phyloP scores from a whole-genome alignment of 2,888 invertebrate species.

The Heliconius sara region DNA sequence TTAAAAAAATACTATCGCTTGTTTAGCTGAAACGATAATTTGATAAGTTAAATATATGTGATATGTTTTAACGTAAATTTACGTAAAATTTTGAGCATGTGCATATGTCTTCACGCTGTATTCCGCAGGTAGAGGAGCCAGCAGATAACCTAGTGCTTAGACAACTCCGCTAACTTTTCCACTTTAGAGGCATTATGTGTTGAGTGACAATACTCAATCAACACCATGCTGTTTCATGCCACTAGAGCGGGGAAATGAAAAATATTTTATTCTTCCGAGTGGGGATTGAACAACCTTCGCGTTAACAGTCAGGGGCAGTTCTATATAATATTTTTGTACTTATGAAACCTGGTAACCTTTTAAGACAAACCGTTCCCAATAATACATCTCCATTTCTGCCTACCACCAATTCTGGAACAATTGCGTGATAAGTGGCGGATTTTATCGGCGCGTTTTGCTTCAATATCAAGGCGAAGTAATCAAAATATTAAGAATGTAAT shows the following conservation, averaged over 20 bases:
- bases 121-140: not conserved
- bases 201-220: not conserved
- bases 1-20: slow-evolving; percentile 6
- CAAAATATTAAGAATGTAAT: too few species aligned
- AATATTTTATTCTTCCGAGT: not conserved
- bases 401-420: too few species aligned
- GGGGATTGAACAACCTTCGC: not conserved
- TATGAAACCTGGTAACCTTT: too few species aligned
- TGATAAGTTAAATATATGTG: not conserved
- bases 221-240: not conserved
- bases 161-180: not conserved
- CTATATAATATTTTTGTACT: too few species aligned
- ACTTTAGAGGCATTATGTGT: not conserved
- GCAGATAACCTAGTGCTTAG: not conserved
- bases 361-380: too few species aligned
- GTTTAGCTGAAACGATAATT: slow-evolving; percentile 8
- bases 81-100: not conserved
- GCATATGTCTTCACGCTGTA: not conserved
- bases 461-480: too few species aligned
- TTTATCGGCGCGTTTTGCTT: too few species aligned
- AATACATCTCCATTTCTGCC: too few species aligned
- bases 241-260: not conserved
- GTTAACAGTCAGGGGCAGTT: too few species aligned
- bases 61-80: not conserved
- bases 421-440: too few species aligned